A percentile compares a stretch with the other conserved stretches of the same genome.
phyloP scores from a whole-genome alignment of 1,140 invertebrate genomes.

The Drosophila fuyamai region DNA sequence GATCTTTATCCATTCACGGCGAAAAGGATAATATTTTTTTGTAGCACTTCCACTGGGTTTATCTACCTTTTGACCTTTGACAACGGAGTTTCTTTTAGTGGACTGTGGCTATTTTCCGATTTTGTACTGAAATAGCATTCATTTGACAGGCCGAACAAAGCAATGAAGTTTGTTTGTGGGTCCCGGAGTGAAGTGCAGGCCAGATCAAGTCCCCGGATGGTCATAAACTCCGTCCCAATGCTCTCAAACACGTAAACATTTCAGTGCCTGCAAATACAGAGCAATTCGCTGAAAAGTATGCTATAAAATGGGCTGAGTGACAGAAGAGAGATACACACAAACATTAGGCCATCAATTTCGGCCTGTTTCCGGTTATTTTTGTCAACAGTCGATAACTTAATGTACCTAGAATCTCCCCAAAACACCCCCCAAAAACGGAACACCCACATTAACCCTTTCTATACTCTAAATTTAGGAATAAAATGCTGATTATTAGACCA shows the following conservation, averaged over 20 bases:
- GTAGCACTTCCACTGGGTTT: constrained; percentile 1
- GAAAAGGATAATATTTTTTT: constrained; percentile 31
- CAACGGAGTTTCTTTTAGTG: constrained; percentile 35
- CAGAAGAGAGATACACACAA: constrained; percentile 3
- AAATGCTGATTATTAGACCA: constrained; percentile 48
- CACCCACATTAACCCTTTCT: constrained; percentile 15
- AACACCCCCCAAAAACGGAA: constrained; percentile 1
- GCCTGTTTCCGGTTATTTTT: constrained; percentile 57
- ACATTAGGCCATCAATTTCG: constrained; percentile 21
- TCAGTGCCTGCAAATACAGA: constrained; percentile 14
- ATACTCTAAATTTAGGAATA: constrained; percentile 54
- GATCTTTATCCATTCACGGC: constrained; percentile 31
- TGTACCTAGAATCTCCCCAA: constrained; percentile 27
- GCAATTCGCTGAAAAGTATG: constrained; percentile 47
- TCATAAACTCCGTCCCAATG: constrained; percentile 26
- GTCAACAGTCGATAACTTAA: constrained; percentile 67
- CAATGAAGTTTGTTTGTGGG: background rate
- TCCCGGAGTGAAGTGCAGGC: constrained; percentile 9
- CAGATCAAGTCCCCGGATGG: constrained; percentile 34
- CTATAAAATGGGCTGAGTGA: constrained; percentile 34
- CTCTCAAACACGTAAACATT: constrained; percentile 14
- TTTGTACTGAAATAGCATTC: constrained; percentile 26
- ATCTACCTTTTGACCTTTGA: constrained; percentile 14
- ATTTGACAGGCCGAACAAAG: constrained; percentile 17
- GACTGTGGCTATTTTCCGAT: constrained; percentile 17